Conservation (phyloP, 1,140 invertebrate genomes). For the Sarcophaga bullata region DNA sequence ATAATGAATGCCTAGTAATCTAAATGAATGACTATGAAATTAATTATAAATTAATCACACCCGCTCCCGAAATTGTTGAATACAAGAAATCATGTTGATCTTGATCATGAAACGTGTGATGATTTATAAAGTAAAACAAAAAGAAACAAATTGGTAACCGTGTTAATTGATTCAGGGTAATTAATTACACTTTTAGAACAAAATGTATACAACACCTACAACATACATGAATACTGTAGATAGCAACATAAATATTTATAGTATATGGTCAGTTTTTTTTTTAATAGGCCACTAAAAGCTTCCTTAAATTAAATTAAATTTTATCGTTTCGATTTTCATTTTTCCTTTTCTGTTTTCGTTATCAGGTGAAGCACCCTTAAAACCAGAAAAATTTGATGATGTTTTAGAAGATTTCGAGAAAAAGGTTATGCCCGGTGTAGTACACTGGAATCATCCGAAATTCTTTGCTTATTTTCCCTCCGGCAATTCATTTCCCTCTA, state of each 20-base stretch:
- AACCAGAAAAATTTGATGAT: slow-evolving; percentile 84
- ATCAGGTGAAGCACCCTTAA: slow-evolving; percentile 79
- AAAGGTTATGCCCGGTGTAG: slow-evolving; percentile 94
- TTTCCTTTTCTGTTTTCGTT: slow-evolving; percentile 30
- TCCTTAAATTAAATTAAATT: slow-evolving; percentile 34
- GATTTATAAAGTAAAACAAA: not conserved
- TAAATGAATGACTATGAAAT: not conserved
- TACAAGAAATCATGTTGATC: not conserved
- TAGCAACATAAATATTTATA: not conserved
- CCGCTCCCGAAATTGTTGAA: too few relatives aligned
- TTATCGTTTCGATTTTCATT: slow-evolving; percentile 26
- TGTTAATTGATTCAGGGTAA: not conserved
- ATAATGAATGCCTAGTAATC: not conserved
- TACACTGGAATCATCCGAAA: slow-evolving; percentile 96
- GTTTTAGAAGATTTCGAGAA: slow-evolving; percentile 91
- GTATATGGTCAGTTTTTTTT: not conserved
- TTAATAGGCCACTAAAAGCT: not conserved
- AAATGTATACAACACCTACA: too few relatives aligned
- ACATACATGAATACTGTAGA: not conserved
- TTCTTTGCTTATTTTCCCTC: slow-evolving; percentile 98
- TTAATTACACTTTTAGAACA: not conserved
- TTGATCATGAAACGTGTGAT: not conserved
- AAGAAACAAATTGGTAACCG: not conserved
- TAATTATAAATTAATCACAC: too few relatives aligned
- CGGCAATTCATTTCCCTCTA: slow-evolving; percentile 93